A percentile compares a stretch with the other conserved stretches of the same genome.
Conservation (phyloP, 1,140 invertebrate genomes). For the Papilio machaon region DNA sequence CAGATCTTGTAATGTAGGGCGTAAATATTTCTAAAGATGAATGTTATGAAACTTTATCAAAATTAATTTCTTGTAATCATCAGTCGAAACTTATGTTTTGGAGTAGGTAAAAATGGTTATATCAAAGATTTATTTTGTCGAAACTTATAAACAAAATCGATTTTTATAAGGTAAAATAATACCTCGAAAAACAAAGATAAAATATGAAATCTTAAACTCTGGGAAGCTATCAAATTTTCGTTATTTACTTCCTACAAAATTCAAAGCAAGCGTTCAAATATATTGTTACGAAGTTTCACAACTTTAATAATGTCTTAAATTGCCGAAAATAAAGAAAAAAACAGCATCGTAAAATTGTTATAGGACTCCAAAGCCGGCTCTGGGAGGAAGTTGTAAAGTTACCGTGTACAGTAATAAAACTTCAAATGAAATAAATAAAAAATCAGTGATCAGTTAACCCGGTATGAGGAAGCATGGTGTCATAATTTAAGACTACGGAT, state of each 20-base stretch:
- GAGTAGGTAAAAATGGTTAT: too few relatives aligned
- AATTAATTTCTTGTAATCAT: too few relatives aligned
- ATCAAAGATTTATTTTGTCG: too few relatives aligned
- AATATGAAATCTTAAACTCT: background rate
- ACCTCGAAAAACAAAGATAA: background rate
- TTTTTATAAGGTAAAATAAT: background rate
- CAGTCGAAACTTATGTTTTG: too few relatives aligned
- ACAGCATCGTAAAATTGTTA: conserved; percentile 24
- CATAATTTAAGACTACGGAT: background rate
- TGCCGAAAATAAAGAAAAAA: conserved; percentile 3
- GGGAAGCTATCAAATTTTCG: background rate
- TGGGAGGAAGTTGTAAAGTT: conserved; percentile 7
- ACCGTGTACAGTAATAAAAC: conserved; percentile 8
- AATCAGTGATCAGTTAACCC: background rate
- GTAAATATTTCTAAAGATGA: too few relatives aligned
- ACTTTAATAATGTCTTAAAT: conserved; percentile 24
- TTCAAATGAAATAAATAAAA: conserved; percentile 14
- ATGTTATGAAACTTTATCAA: too few relatives aligned
- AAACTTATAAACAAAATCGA: too few relatives aligned
- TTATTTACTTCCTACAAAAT: background rate
- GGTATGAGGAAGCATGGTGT: background rate
- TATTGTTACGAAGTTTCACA: background rate
- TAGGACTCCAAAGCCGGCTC: background rate
- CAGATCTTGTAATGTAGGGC: too few relatives aligned
- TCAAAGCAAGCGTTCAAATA: background rate